Conservation (phyloP, 2,113 vertebrate species). For the Oncorhynchus keta region DNA sequence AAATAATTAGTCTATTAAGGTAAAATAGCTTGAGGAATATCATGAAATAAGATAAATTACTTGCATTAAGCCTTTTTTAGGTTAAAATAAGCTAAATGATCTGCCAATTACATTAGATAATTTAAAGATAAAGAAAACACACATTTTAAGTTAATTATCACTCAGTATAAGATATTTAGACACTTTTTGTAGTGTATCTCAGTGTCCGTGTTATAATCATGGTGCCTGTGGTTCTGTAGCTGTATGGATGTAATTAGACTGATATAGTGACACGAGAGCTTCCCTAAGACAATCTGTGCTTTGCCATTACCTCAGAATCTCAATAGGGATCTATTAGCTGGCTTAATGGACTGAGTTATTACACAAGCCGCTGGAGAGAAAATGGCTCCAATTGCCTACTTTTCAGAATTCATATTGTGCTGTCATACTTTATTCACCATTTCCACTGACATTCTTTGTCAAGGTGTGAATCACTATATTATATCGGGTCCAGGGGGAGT, state of each 20-base stretch:
- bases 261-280: neutral
- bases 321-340: conserved; percentile 2
- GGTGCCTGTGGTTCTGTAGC: neutral
- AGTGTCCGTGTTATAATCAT: neutral
- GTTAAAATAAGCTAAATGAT: no score
- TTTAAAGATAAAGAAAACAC: no score
- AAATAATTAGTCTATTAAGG: no score
- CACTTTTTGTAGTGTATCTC: neutral
- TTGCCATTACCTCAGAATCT: neutral
- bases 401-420: neutral
- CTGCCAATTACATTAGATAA: no score
- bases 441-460: neutral
- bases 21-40: no score
- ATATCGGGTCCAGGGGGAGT: neutral
- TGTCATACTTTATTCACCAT: conserved; percentile 9
- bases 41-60: no score
- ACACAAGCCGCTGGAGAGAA: neutral
- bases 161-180: no score
- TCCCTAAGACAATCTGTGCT: neutral
- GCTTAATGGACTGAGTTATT: conserved; percentile 9
- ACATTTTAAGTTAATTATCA: no score
- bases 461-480: neutral
- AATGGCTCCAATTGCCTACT: neutral
- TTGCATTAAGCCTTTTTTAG: no score
- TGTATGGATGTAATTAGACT: neutral